phyloP scores from a whole-genome alignment of 64 coral and sea anemone genomes.

The Catalaphyllia jardinei region DNA sequence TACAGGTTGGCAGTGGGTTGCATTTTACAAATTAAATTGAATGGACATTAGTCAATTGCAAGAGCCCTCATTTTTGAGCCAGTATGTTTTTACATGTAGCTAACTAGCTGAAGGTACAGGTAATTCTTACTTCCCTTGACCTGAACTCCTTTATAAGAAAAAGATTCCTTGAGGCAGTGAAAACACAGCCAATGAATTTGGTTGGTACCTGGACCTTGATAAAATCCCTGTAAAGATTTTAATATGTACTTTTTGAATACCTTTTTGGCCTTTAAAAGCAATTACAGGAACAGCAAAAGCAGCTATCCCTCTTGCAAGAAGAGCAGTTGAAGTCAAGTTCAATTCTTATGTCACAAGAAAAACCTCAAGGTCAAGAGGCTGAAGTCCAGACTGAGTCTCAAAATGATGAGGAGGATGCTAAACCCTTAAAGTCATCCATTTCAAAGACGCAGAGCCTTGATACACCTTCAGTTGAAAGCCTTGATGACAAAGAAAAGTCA shows the following conservation, averaged over 20 bases:
- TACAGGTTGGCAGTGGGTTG: slow-evolving; percentile 21
- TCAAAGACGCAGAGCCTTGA: slow-evolving; percentile 25
- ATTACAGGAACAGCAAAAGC: slow-evolving; percentile 33
- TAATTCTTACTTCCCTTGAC: too few relatives aligned
- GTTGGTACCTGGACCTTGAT: too few relatives aligned
- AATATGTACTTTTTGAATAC: background rate
- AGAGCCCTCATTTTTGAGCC: too few relatives aligned
- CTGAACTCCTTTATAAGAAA: too few relatives aligned
- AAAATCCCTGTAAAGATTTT: too few relatives aligned
- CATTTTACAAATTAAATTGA: too few relatives aligned
- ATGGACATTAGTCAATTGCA: background rate
- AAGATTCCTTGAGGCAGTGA: too few relatives aligned
- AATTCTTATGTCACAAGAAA: background rate
- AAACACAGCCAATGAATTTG: too few relatives aligned
- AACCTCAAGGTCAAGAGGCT: slow-evolving; percentile 22
- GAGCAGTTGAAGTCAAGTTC: slow-evolving; percentile 5
- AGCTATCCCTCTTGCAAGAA: slow-evolving; percentile 7
- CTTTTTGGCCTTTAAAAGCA: background rate
- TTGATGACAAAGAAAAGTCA: slow-evolving; percentile 14
- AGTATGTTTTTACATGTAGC: too few relatives aligned
- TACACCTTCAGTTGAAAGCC: background rate
- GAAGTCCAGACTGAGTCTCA: background rate
- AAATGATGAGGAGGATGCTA: slow-evolving; percentile 18
- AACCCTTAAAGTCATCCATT: background rate
- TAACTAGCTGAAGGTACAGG: too few relatives aligned